Evolutionary conservation across 64 coral and sea anemone genomes (phyloP), one percentile per base, ranked within the genome.

Genomic region (Astreopora myriophthalma): DNA sequence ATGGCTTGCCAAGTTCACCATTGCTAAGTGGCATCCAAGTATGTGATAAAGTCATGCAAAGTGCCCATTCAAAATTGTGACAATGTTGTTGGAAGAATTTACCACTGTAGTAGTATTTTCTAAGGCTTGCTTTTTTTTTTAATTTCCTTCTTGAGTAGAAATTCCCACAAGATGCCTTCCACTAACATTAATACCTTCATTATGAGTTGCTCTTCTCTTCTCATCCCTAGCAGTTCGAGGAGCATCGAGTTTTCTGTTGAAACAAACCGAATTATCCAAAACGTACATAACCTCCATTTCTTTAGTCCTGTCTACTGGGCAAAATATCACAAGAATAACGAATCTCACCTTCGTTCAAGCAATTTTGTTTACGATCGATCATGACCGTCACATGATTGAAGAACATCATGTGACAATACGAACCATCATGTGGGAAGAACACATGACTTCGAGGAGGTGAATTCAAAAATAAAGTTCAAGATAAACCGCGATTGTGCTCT

Each of bases 181-280:
- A 11, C 4, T 4, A 2, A 26, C 20, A 17, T 35, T 6, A 0
- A 55, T 79, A 97, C 95, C 95, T 96, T 99, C 97, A 87, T 99
- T 99, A 44, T 99, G 97, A 2, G 97, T 99, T 65, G 94, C 94
- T 27, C 97, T 84, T 27, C 97, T 85, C 42, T 95, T 99, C 48
- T 99, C 97, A 58, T 99, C 97, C 46, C 97, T 78, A n/a, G 95
- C 91, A 7, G 93, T 94, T 75, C 94, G 38, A 26, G 90, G 94
- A 6, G 94, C 94, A 75, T 99, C 97, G 25, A 99, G 35, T 94
- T 99, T 99, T 38, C 97, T 99, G 76, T 82, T 75, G 39, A 92
- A 74, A 92, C 89, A 82, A 94, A 87, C 32, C 64, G 57, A 79
- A 63, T 75, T 72, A 87, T 24, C 14, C 32, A 70, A 87, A 6